Evolutionary conservation across 2,888 invertebrate genomes (phyloP).

Genomic region (Epistrophella euchroma): DNA sequence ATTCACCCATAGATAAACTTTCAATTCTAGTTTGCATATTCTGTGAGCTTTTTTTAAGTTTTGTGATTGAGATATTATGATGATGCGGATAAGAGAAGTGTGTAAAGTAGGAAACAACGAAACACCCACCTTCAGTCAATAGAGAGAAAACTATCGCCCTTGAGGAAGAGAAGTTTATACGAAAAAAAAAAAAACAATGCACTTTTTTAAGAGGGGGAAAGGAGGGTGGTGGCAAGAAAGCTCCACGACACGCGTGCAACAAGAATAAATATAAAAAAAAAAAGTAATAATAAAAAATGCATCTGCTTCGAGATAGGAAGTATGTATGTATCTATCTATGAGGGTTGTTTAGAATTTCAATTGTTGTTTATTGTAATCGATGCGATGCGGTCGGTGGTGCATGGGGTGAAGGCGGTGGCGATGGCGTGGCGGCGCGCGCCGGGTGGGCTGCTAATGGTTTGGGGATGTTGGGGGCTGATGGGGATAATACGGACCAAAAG

Average conservation of each 20-base stretch:
- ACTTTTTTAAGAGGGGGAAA: constrained; percentile 26
- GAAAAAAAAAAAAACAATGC: not conserved
- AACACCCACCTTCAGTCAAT: constrained; percentile 53
- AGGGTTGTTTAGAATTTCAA: constrained; percentile 60
- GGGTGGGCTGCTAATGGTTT: not conserved
- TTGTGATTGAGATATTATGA: not conserved
- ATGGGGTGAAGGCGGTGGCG: too few species aligned
- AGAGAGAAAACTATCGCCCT: constrained; percentile 51
- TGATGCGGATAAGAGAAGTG: constrained; percentile 27
- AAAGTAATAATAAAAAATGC: constrained; percentile 20
- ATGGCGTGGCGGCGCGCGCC: not conserved
- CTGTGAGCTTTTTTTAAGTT: constrained; percentile 50
- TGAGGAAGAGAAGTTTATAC: constrained; percentile 13
- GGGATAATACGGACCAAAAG: not conserved
- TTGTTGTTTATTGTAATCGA: constrained; percentile 30
- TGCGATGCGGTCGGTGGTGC: not conserved
- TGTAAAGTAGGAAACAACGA: constrained; percentile 15
- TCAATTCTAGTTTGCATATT: constrained; percentile 46
- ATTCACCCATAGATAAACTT: constrained; percentile 47
- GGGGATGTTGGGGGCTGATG: not conserved
- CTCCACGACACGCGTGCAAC: constrained; percentile 67
- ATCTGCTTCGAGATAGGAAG: constrained; percentile 57
- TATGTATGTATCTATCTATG: too few species aligned
- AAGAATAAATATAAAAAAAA: constrained; percentile 37
- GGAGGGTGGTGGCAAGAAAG: constrained; percentile 39